A percentile compares a stretch with the other conserved stretches of the same genome.
phyloP scores from a whole-genome alignment of 2,113 vertebrate species.

The Catharus bicknelli region DNA sequence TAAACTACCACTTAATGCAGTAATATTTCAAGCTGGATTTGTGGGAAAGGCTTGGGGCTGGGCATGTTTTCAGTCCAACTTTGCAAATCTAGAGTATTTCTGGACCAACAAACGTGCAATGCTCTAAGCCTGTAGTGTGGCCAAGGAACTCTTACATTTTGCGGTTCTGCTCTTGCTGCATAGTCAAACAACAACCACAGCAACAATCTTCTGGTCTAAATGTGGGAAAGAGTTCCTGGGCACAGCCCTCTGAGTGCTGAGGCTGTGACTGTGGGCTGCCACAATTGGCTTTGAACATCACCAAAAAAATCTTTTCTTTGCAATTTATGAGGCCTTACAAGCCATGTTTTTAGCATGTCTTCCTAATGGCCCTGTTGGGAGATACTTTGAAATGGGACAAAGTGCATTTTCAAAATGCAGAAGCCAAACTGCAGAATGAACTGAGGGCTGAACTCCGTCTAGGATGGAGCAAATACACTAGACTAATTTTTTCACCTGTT shows the following conservation, averaged over 20 bases:
- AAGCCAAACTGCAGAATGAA: neutral
- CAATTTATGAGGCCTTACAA: neutral
- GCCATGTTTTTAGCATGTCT: neutral
- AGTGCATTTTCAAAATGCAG: neutral
- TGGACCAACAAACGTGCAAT: neutral
- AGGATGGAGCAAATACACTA: neutral
- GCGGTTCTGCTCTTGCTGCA: neutral
- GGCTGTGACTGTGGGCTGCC: neutral
- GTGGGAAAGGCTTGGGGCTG: neutral
- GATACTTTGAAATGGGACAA: neutral
- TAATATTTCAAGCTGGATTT: slow-evolving; percentile 1
- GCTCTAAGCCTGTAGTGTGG: neutral
- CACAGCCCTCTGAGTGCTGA: neutral
- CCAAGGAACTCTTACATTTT: neutral
- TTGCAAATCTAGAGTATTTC: neutral
- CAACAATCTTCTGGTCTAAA: neutral
- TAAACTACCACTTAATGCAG: neutral
- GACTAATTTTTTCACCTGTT: neutral
- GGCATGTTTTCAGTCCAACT: neutral
- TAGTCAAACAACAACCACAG: neutral
- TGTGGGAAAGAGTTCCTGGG: neutral
- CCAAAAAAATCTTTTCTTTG: neutral
- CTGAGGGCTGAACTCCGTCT: neutral
- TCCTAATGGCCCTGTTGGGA: neutral
- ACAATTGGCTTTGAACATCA: neutral